These are phyloP conservation scores for Drosophila kohkoa DNA, from an alignment of 1,140 invertebrate genomes.

Conservation along the genomic window DNA sequence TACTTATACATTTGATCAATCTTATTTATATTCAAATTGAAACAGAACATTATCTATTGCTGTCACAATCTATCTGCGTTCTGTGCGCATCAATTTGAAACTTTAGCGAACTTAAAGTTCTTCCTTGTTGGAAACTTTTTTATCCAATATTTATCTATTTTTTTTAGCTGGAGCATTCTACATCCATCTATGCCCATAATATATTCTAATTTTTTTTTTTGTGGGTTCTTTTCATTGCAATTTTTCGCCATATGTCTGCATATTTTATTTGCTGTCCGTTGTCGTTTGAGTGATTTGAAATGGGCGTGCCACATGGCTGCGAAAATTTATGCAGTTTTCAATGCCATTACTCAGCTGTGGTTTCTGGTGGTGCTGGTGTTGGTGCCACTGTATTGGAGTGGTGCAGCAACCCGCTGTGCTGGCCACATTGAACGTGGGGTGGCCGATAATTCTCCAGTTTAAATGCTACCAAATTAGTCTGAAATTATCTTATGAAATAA, in stretches of 20 bases:
- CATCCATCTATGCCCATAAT: neutral
- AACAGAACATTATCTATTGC: neutral
- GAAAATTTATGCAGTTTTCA: conserved; percentile 79
- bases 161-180: neutral
- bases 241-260: conserved; percentile 59
- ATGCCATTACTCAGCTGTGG: conserved; percentile 74
- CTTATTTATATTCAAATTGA: neutral
- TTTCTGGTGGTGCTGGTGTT: conserved; percentile 5
- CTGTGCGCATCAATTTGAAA: neutral
- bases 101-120: conserved; percentile 3
- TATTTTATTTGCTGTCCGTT: conserved; percentile 52
- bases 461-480: conserved; percentile 82
- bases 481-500: conserved; percentile 74
- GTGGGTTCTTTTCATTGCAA: conserved; percentile 12
- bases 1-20: neutral
- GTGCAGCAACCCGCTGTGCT: conserved; percentile 37
- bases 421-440: conserved; percentile 24
- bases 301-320: conserved; percentile 54
- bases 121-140: conserved; percentile 10
- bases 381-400: neutral
- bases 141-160: neutral
- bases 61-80: neutral
- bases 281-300: conserved; percentile 70
- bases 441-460: conserved; percentile 66
- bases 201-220: conserved; percentile 4